Percentiles rank a stretch among this genome's conserved stretches.
These are phyloP conservation scores for Parazoanthus swiftii DNA, from an alignment of 92 coral and sea anemone genomes.

Conservation along the genomic window DNA sequence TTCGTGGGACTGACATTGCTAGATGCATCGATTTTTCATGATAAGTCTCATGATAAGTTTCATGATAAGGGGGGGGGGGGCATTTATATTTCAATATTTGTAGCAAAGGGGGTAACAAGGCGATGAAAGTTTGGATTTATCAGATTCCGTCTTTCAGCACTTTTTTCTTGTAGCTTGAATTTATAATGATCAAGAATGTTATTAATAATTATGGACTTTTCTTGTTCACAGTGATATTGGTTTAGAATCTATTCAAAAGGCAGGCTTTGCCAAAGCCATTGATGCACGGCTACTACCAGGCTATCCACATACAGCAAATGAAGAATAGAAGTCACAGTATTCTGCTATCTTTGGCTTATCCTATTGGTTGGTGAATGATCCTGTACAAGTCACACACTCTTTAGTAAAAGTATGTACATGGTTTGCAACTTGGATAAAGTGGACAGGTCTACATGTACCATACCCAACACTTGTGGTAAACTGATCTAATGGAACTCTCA, in stretches of 20 bases:
- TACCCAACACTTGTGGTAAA: too few species aligned
- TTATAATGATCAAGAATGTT: background rate
- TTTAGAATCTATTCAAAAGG: slow-evolving; percentile 76
- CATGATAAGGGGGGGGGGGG: too few species aligned
- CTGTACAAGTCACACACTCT: background rate
- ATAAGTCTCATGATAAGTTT: too few species aligned
- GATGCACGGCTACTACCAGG: slow-evolving; percentile 85
- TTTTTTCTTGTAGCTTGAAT: background rate
- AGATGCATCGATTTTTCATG: too few species aligned
- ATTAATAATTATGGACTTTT: background rate
- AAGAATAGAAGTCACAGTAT: slow-evolving; percentile 10
- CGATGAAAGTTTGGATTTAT: too few species aligned
- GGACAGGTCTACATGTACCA: too few species aligned
- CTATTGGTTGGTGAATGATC: background rate
- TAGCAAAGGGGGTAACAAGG: too few species aligned
- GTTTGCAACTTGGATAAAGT: too few species aligned
- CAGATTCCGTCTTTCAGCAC: background rate
- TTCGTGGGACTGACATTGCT: too few species aligned
- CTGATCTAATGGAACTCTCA: too few species aligned
- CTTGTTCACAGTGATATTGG: slow-evolving; percentile 78
- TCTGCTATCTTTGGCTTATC: background rate
- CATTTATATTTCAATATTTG: too few species aligned
- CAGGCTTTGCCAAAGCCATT: slow-evolving; percentile 77
- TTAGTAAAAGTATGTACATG: too few species aligned
- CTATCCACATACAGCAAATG: slow-evolving; percentile 57